Evolutionary conservation across 2,797 vertebrate genomes (phyloP).

Genomic region (Kryptopterus vitreolus): DNA sequence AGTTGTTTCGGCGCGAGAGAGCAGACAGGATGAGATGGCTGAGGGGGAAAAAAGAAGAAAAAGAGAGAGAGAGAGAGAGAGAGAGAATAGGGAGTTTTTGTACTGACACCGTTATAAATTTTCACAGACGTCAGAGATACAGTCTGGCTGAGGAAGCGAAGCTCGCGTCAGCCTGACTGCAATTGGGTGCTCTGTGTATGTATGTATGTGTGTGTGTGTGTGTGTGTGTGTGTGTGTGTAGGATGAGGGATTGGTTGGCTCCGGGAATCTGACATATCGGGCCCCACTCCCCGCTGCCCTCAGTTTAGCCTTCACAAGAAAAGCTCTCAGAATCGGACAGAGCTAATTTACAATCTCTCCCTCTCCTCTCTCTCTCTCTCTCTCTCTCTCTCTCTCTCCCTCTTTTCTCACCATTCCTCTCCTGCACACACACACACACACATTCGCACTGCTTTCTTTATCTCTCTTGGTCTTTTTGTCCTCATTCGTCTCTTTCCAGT

Average conservation of each 20-base stretch:
- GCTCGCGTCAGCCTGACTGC: constrained; percentile 51
- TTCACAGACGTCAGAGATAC: constrained; percentile 61
- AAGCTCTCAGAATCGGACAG: constrained; percentile 62
- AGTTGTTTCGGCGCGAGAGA: constrained; percentile 8
- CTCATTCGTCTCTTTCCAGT: not conserved
- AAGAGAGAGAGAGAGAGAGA: not conserved
- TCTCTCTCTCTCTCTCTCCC: constrained; percentile 7
- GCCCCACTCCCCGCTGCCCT: constrained; percentile 77
- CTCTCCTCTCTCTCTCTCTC: not conserved
- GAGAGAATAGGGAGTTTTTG: constrained; percentile 4
- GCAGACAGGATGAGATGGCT: constrained; percentile 7
- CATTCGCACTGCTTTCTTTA: constrained; percentile 1
- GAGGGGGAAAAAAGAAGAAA: not conserved
- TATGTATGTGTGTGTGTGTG: constrained; percentile 43
- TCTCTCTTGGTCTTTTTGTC: constrained; percentile 14
- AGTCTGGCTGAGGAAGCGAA: constrained; percentile 68
- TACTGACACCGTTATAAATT: constrained; percentile 56
- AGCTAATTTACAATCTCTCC: constrained; percentile 71
- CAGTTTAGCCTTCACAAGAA: constrained; percentile 78
- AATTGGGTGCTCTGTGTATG: constrained; percentile 28
- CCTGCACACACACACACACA: not conserved
- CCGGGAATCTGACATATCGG: constrained; percentile 76
- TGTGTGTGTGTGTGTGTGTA: constrained; percentile 50
- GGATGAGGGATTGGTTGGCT: constrained; percentile 77
- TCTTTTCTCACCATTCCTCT: constrained; percentile 10